Evolutionary conservation across 2,113 vertebrate genomes (phyloP).

Genomic region (Cyanoramphus novaezelandiae): DNA sequence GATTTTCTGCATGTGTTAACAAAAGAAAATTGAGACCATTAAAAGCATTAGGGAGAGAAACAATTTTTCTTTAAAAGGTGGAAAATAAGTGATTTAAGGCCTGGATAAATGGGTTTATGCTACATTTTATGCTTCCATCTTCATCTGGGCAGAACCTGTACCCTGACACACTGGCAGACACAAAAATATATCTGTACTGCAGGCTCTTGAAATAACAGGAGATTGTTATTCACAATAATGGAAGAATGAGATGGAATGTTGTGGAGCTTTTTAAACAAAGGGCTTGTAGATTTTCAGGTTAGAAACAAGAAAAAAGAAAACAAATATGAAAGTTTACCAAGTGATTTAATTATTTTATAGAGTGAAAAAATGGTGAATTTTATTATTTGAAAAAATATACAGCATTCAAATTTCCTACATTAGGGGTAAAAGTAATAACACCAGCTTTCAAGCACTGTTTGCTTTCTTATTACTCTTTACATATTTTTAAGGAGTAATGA

Average conservation of each 20-base stretch:
- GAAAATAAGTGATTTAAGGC: neutral
- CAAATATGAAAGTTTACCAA: neutral
- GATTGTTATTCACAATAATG: neutral
- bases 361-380: neutral
- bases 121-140: neutral
- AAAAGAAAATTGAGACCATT: neutral
- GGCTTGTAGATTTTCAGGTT: neutral
- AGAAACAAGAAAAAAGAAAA: neutral
- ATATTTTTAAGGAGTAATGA: slow-evolving; percentile 37
- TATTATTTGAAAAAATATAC: slow-evolving; percentile 39
- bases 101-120: neutral
- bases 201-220: neutral
- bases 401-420: neutral
- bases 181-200: neutral
- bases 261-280: neutral
- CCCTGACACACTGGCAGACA: accelerated
- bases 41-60: neutral
- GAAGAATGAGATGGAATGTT: neutral
- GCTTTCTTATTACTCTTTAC: slow-evolving; percentile 11
- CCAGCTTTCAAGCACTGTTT: slow-evolving; percentile 28
- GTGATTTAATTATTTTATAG: neutral
- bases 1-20: neutral
- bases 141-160: neutral
- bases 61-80: neutral
- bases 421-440: slow-evolving; percentile 31